Evolutionary conservation across 2,888 invertebrate species (phyloP).

Genomic region (Morinoia aosen): DNA sequence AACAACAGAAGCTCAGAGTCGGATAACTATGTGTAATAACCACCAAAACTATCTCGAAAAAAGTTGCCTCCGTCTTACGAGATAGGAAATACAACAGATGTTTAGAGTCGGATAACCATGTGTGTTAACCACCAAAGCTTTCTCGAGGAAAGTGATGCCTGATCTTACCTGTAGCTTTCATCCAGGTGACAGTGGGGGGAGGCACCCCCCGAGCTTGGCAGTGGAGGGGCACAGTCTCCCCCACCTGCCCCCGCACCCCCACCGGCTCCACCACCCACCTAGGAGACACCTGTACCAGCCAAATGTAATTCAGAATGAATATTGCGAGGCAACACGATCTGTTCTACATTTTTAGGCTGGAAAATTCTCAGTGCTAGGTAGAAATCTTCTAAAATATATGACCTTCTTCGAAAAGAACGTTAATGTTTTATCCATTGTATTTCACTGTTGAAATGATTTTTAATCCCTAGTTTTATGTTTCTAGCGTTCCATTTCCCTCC

Average conservation of each 20-base stretch:
- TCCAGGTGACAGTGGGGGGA: constrained; percentile 61
- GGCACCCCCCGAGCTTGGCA: constrained; percentile 61
- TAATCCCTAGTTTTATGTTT: no score
- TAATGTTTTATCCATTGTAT: no score
- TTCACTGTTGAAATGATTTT: no score
- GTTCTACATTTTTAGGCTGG: no score
- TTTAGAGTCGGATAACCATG: background rate
- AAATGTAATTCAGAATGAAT: background rate
- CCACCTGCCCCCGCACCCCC: constrained; percentile 58
- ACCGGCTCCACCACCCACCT: constrained; percentile 60
- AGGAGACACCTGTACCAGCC: constrained; percentile 58
- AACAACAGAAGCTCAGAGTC: background rate
- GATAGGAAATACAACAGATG: background rate
- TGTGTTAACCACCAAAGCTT: background rate
- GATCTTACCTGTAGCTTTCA: constrained; percentile 59
- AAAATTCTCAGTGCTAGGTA: background rate
- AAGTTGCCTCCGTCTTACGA: background rate
- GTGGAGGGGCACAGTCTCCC: constrained; percentile 58
- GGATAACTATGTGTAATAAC: background rate
- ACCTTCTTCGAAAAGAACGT: no score
- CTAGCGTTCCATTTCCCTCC: no score
- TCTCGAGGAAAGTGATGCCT: background rate
- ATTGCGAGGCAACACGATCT: background rate
- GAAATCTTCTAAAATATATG: background rate
- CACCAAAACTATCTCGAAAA: background rate